These are phyloP conservation scores for Gallinago undulata DNA, from an alignment of 2,113 vertebrate species.

Conservation along the genomic window DNA sequence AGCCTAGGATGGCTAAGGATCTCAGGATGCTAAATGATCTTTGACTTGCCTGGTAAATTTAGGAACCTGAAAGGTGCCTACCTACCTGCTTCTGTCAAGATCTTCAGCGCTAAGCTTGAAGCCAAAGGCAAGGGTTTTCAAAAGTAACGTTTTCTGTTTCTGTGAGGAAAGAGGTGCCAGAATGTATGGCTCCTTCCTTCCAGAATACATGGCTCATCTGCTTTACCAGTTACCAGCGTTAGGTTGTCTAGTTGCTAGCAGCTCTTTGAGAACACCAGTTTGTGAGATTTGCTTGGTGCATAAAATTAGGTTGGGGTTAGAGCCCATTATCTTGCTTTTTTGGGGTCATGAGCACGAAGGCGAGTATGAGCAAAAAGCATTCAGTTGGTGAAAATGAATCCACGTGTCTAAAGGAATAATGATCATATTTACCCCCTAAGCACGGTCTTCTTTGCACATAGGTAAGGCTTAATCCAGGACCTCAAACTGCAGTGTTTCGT, in stretches of 20 bases:
- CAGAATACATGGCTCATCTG: background rate
- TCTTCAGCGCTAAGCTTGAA: background rate
- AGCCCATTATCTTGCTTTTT: background rate
- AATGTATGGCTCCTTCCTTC: background rate
- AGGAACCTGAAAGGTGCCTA: background rate
- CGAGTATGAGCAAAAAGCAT: background rate
- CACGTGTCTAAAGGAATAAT: background rate
- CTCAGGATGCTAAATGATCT: background rate
- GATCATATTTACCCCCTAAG: background rate
- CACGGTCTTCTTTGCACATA: background rate
- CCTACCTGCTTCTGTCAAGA: background rate
- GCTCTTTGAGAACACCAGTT: background rate
- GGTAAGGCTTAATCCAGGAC: background rate
- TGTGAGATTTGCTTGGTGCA: background rate
- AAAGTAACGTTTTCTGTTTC: background rate
- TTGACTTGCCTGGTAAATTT: background rate
- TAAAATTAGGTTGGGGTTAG: background rate
- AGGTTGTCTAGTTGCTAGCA: background rate
- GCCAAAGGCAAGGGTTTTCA: background rate
- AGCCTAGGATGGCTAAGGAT: background rate
- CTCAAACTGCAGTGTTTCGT: background rate
- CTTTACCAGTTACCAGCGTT: background rate
- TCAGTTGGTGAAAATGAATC: background rate
- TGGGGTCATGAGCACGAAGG: background rate
- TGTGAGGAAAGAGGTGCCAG: background rate